Evolutionary conservation across 2,797 vertebrate species (phyloP).

Genomic region (Notamacropus eugenii): DNA sequence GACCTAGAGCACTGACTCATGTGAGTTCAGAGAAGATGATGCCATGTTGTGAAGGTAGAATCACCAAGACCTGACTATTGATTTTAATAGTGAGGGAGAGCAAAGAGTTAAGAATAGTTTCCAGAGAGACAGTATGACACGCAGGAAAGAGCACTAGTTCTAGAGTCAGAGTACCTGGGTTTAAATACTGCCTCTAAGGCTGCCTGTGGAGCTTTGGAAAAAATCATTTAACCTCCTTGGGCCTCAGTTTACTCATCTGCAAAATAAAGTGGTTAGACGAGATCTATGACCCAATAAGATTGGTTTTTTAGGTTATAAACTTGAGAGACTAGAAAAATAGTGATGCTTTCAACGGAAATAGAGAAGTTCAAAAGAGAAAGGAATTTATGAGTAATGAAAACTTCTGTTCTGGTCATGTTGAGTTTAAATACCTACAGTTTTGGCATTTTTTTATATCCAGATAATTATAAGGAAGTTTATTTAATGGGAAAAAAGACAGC

Average conservation of each 20-base stretch:
- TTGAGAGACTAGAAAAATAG: background rate
- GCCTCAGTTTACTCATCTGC: background rate
- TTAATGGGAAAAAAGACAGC: constrained; percentile 59
- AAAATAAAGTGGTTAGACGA: background rate
- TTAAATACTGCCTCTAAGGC: background rate
- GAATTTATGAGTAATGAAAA: background rate
- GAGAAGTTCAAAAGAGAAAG: background rate
- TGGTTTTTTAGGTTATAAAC: background rate
- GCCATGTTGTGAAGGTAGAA: background rate
- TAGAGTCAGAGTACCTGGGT: background rate
- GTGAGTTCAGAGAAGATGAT: background rate
- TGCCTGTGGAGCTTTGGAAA: background rate
- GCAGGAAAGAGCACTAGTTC: background rate
- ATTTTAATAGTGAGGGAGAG: background rate
- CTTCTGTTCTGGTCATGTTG: constrained; percentile 60
- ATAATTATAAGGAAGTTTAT: constrained; percentile 65
- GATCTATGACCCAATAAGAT: background rate
- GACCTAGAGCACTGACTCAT: background rate
- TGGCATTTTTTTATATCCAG: constrained; percentile 33
- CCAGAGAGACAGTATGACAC: background rate
- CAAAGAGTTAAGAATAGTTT: background rate
- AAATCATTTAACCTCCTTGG: background rate
- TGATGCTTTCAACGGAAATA: background rate
- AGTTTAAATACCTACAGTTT: constrained; percentile 46
- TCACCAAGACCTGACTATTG: background rate